Percentiles rank a stretch among this genome's conserved stretches.
Evolutionary conservation across 2,888 invertebrate species (phyloP).

Genomic region (Exephanes ischioxanthus): DNA sequence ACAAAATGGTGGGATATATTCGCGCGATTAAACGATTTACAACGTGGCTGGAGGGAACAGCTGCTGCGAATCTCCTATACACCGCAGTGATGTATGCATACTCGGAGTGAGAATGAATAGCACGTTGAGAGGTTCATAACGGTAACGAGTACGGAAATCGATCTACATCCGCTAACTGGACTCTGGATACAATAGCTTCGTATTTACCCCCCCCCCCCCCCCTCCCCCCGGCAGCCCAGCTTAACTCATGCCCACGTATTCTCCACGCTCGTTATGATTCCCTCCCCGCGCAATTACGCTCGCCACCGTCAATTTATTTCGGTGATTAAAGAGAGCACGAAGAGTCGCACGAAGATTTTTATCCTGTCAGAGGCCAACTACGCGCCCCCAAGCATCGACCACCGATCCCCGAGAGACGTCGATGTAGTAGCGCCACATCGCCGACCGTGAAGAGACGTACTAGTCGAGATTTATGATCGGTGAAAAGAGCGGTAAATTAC

Average conservation of each 20-base stretch:
- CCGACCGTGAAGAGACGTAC: slow-evolving; percentile 24
- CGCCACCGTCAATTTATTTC: not conserved
- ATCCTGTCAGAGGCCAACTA: not conserved
- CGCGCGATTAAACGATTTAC: slow-evolving; percentile 64
- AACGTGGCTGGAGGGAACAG: slow-evolving; percentile 34
- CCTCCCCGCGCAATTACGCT: slow-evolving; percentile 1
- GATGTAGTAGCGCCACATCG: not conserved
- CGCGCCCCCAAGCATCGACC: not conserved
- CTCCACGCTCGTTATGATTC: slow-evolving; percentile 3
- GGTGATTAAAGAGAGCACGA: not conserved
- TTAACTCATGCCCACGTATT: not conserved
- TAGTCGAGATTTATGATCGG: slow-evolving; percentile 53
- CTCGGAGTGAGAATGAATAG: slow-evolving; percentile 34
- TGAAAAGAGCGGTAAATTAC: slow-evolving; percentile 55
- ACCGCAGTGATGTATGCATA: slow-evolving; percentile 13
- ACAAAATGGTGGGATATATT: slow-evolving; percentile 10
- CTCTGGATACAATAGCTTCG: slow-evolving; percentile 17
- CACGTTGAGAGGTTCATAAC: slow-evolving; percentile 11
- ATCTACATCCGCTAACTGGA: not conserved
- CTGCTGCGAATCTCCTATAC: slow-evolving; percentile 5
- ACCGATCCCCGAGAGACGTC: not conserved
- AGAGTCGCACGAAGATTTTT: slow-evolving; percentile 4
- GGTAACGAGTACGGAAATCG: slow-evolving; percentile 10
- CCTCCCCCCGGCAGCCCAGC: too few relatives aligned
- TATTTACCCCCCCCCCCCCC: not conserved